Evolutionary conservation across 2,888 invertebrate genomes (phyloP).

Genomic region (Magallana nippona): DNA sequence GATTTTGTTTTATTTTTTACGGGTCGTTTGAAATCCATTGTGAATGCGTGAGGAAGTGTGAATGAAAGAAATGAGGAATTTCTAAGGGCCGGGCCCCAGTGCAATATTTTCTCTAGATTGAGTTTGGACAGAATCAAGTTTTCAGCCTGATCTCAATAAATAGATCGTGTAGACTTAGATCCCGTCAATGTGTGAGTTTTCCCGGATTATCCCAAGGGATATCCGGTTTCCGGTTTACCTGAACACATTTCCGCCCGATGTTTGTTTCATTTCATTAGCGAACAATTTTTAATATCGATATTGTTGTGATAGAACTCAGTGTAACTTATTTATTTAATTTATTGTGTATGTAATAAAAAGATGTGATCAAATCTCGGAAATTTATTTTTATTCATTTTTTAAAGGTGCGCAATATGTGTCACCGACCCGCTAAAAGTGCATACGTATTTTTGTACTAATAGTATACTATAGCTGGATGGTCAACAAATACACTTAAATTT

Average conservation of each 20-base stretch:
- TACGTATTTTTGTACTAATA: no score
- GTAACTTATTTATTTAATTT: slow-evolving; percentile 6
- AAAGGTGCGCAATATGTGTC: no score
- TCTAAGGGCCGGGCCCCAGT: slow-evolving; percentile 47
- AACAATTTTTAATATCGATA: neutral
- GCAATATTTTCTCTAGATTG: slow-evolving; percentile 43
- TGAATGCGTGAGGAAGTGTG: neutral
- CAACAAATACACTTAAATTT: no score
- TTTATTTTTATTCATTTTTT: neutral
- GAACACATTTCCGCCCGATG: slow-evolving; percentile 30
- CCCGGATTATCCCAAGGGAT: slow-evolving; percentile 7
- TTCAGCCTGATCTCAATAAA: slow-evolving; percentile 46
- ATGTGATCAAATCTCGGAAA: neutral
- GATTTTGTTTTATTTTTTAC: slow-evolving; percentile 11
- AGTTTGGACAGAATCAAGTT: slow-evolving; percentile 34
- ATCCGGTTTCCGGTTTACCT: slow-evolving; percentile 35
- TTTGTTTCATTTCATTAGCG: neutral
- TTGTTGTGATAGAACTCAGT: slow-evolving; percentile 26
- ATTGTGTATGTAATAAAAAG: slow-evolving; percentile 25
- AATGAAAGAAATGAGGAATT: neutral
- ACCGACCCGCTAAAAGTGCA: no score
- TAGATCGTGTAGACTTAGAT: slow-evolving; percentile 33
- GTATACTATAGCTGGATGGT: no score
- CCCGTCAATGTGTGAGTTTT: slow-evolving; percentile 29
- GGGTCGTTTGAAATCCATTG: slow-evolving; percentile 25